Evolutionary conservation across 2,888 invertebrate genomes (phyloP).

Genomic region (Tethea ocularis): DNA sequence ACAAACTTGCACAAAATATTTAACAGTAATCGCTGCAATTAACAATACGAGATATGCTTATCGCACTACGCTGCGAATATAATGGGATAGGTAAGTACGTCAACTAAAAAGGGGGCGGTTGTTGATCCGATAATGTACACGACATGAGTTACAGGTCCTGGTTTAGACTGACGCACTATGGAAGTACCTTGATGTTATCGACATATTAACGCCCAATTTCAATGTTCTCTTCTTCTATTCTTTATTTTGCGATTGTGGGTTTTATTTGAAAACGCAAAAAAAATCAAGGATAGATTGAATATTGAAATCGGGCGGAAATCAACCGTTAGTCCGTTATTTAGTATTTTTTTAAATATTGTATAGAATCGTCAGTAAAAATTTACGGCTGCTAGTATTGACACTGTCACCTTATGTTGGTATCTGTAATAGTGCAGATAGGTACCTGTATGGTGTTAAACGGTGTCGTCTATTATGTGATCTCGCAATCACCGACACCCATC

Average conservation of each 20-base stretch:
- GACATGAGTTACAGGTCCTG: background rate
- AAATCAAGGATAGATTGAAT: no score
- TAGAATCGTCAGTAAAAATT: no score
- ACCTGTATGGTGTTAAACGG: slow-evolving; percentile 19
- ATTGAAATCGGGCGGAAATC: no score
- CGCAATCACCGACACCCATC: slow-evolving; percentile 28
- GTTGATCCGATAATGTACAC: background rate
- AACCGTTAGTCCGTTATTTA: no score
- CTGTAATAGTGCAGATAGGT: background rate
- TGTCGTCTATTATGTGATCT: slow-evolving; percentile 47
- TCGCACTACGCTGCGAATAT: background rate
- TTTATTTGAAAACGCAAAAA: no score
- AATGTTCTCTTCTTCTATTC: no score
- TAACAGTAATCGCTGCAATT: slow-evolving; percentile 1
- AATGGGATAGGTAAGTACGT: background rate
- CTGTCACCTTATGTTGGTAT: background rate
- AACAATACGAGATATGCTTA: background rate
- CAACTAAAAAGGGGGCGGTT: slow-evolving; percentile 5
- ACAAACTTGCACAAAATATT: slow-evolving; percentile 5
- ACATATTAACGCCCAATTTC: no score
- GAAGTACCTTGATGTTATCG: background rate
- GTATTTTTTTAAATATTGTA: no score
- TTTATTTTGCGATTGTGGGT: no score
- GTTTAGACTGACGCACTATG: background rate
- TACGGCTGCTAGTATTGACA: background rate